Evolutionary conservation across 2,113 vertebrate genomes (phyloP).

Genomic region (Equus quagga): DNA sequence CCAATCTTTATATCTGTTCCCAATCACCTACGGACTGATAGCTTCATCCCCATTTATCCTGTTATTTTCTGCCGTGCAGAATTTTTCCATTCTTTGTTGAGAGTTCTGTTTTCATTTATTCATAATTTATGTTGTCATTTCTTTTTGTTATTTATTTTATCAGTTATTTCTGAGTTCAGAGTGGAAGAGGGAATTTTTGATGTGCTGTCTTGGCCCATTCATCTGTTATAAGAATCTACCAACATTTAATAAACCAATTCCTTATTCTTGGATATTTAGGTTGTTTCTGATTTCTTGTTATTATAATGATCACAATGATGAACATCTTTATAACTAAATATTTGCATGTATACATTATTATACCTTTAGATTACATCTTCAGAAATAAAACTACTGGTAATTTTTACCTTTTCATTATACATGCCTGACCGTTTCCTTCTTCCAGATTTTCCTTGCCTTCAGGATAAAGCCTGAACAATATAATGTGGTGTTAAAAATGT

Average conservation of each 20-base stretch:
- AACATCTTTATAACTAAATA: not conserved
- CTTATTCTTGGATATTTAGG: not conserved
- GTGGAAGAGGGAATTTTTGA: not conserved
- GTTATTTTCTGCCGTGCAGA: not conserved
- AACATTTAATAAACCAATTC: not conserved
- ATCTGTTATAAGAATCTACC: not conserved
- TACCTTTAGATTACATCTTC: not conserved
- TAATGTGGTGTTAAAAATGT: not conserved
- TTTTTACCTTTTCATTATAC: constrained; percentile 17
- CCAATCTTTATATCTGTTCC: not conserved
- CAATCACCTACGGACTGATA: not conserved
- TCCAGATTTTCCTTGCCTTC: not conserved
- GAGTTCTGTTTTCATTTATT: not conserved
- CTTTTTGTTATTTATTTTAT: not conserved
- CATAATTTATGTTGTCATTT: not conserved
- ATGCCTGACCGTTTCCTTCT: not conserved
- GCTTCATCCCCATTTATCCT: not conserved
- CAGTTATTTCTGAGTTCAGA: not conserved
- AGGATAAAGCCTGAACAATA: not conserved
- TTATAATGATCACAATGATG: not conserved
- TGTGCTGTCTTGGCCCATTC: not conserved
- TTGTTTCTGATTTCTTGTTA: not conserved
- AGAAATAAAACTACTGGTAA: not conserved
- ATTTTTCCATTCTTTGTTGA: not conserved
- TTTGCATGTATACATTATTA: not conserved